Evolutionary conservation across 92 coral and sea anemone genomes (phyloP), one percentile per base, ranked within the genome.

Genomic region (Pocillopora grandis): DNA sequence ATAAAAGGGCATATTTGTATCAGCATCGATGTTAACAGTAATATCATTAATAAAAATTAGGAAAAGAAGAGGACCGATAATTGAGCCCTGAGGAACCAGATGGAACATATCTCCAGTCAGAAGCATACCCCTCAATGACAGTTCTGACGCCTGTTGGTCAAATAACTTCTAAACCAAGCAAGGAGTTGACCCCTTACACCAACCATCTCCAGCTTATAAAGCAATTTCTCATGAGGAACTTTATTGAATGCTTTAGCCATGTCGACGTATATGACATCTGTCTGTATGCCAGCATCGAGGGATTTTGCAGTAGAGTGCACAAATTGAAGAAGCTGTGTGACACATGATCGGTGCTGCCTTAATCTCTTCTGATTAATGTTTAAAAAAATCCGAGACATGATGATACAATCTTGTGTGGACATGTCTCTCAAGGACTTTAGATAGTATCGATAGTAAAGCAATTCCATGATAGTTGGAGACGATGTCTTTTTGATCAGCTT

Each of bases 361-460:
- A 86, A 86, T 21, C 79, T 87, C 71, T 86, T 80, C 60, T 72
- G 89, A 19, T 35, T 19, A 16, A 35, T 9, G 72, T 81, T 15
- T 21, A 21, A 86, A 66, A 67, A 63, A 23, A 21, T 56, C 20
- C 14, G 57, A 42, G 49, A 42, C 49, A 42, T 42, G 49, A 42
- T 42, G 49, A 42, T 42, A 42, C 49, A 42, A 42, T 42, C 49
- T 1, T 42, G 49, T 42, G 49, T 42, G 49, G 49, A 42, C 4
- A 42, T 3, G 49, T 42, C 75, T 87, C 64, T 87, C 87, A 66
- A 74, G 90, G 19, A 71, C 90, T 63, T 87, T 87, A 58, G 82
- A 87, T 35, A 87, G 59, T 10, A 74, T 61, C 4, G 87, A 52
- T 10, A 75, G 76, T 15, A 87, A 60, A 19, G 87, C 80, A 65